Percentiles rank a stretch among this genome's conserved stretches.
phyloP scores from a whole-genome alignment of 1,140 invertebrate species.

The Doryteuthis pealeii region DNA sequence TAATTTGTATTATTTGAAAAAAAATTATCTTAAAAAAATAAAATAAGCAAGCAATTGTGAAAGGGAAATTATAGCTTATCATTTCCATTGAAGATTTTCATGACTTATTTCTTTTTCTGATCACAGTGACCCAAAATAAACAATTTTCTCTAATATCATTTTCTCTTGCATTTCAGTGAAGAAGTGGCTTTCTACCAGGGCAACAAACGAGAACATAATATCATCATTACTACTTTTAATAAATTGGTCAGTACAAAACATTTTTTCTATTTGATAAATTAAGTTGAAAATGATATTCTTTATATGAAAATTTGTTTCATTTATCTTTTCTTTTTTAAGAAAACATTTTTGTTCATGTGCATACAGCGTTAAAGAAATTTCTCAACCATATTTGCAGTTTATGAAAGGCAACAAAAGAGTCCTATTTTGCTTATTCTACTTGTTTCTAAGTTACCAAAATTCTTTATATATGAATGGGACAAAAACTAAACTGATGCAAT shows the following conservation, averaged over 20 bases:
- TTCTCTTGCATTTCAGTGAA: conserved; percentile 68
- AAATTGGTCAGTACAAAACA: conserved; percentile 72
- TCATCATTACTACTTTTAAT: conserved; percentile 82
- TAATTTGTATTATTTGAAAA: no score
- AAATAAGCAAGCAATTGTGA: no score
- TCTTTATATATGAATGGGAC: no score
- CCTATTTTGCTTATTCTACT: no score
- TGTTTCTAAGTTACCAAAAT: no score
- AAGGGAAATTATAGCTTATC: no score
- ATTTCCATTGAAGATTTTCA: no score
- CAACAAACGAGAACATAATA: conserved; percentile 84
- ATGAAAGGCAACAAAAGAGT: no score
- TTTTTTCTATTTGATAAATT: conserved; percentile 59
- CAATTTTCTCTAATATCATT: conserved; percentile 9
- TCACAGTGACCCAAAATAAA: no score
- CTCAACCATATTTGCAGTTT: not conserved
- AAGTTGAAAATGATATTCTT: not conserved
- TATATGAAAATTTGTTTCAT: not conserved
- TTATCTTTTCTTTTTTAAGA: not conserved
- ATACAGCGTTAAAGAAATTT: not conserved
- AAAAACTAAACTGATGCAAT: no score
- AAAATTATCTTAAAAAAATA: no score
- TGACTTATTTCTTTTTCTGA: no score
- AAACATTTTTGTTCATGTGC: not conserved
- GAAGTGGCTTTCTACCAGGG: conserved; percentile 98